Conservation (phyloP, 2,797 vertebrate genomes). For the Dicrostonyx torquatus region DNA sequence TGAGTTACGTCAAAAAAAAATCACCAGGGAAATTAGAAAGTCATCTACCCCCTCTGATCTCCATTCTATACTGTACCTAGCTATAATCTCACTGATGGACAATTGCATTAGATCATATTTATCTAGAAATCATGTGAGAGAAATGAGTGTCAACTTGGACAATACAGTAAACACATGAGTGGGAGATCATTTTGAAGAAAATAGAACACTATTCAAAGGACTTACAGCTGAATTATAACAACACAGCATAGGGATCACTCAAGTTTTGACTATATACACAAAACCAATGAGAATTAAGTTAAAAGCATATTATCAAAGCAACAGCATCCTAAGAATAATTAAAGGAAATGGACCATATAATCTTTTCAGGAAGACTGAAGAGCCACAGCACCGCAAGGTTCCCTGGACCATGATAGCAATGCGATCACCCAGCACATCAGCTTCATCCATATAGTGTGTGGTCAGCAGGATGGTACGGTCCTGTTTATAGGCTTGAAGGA, state of each 20-base stretch:
- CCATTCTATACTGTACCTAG: not conserved
- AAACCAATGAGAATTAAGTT: not conserved
- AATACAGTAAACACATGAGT: not conserved
- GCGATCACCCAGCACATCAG: constrained; percentile 95
- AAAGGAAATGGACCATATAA: constrained; percentile 91
- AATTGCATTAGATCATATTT: not conserved
- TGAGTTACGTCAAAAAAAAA: not conserved
- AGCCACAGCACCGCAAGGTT: constrained; percentile 96
- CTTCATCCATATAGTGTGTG: constrained; percentile 98
- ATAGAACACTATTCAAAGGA: not conserved
- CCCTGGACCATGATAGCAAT: constrained; percentile 97
- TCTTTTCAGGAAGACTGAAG: constrained; percentile 95
- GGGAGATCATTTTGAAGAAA: not conserved
- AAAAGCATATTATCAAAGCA: not conserved
- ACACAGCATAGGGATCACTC: not conserved
- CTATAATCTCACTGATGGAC: not conserved
- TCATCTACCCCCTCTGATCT: not conserved
- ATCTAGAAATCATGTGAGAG: not conserved
- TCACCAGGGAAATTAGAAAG: not conserved
- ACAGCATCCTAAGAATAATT: not conserved
- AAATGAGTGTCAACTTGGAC: not conserved
- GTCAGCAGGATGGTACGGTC: constrained; percentile 95
- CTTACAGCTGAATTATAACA: not conserved
- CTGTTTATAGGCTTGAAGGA: constrained; percentile 93
- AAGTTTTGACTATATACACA: not conserved